Conservation (phyloP, 2,888 invertebrate species). For the Pterostichus madidus region DNA sequence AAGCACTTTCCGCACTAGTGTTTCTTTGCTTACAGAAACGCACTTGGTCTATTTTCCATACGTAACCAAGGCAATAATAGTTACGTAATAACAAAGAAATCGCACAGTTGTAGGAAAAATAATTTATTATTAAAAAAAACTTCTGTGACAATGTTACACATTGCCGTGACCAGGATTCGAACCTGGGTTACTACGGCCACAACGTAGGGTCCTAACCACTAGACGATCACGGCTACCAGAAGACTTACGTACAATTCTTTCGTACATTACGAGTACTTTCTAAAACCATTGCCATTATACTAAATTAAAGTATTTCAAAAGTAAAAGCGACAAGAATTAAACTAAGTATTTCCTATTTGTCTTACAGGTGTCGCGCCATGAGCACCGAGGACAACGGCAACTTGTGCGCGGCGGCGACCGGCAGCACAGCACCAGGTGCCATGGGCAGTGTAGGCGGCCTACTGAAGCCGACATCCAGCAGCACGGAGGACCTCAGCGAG, state of each 20-base stretch:
- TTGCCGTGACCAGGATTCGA: conserved; percentile 81
- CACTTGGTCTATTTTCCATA: too few relatives aligned
- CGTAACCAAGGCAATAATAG: too few relatives aligned
- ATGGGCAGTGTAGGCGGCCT: conserved; percentile 63
- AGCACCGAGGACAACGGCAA: conserved; percentile 77
- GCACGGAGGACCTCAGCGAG: conserved; percentile 85
- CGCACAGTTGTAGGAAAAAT: too few relatives aligned
- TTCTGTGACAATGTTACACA: conserved; percentile 63
- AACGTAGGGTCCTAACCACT: conserved; percentile 81
- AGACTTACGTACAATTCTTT: not conserved
- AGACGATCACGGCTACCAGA: conserved; percentile 72
- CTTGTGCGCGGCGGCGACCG: conserved; percentile 69
- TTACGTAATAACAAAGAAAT: too few relatives aligned
- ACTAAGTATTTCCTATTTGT: not conserved
- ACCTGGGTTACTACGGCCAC: conserved; percentile 83
- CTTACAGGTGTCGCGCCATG: conserved; percentile 69
- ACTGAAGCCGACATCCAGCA: conserved; percentile 77
- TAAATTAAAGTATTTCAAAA: too few relatives aligned
- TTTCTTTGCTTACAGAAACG: too few relatives aligned
- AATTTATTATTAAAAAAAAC: too few relatives aligned
- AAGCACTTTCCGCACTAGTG: too few relatives aligned
- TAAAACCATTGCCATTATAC: too few relatives aligned
- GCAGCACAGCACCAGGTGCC: conserved; percentile 6
- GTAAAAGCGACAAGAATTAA: too few relatives aligned
- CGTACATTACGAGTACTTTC: too few relatives aligned